These are phyloP conservation scores for Halictus quadricinctus DNA, from an alignment of 2,888 invertebrate species.

Conservation along the genomic window DNA sequence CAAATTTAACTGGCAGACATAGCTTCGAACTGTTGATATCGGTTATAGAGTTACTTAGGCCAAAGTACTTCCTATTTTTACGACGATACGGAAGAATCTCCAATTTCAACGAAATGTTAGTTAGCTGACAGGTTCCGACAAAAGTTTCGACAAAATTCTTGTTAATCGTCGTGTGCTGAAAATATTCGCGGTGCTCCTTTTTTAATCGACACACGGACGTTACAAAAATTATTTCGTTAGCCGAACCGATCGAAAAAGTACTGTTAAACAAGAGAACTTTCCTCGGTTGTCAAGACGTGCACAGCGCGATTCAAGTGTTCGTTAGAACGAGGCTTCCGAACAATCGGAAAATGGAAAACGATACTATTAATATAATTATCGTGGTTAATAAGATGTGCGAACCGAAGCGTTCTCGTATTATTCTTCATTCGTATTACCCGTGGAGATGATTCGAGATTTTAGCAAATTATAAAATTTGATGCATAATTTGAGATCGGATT, in stretches of 20 bases:
- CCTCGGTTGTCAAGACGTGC: conserved; percentile 2
- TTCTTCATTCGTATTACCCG: neutral
- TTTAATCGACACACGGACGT: neutral
- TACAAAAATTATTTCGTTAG: neutral
- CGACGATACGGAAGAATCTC: neutral
- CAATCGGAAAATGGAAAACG: neutral
- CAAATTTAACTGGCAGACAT: conserved; percentile 78
- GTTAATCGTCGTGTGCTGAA: neutral
- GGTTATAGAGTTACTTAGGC: conserved; percentile 74
- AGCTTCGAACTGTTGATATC: conserved; percentile 79
- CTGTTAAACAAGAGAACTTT: neutral
- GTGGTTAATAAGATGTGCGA: neutral
- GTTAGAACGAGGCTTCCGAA: neutral
- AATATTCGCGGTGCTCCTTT: neutral
- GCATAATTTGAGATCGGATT: neutral
- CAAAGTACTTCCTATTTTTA: conserved; percentile 6
- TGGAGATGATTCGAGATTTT: neutral
- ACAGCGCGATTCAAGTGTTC: neutral
- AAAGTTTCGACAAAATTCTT: neutral
- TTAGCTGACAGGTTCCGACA: neutral
- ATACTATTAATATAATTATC: neutral
- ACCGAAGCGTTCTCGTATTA: neutral
- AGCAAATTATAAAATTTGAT: neutral
- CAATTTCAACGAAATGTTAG: neutral
- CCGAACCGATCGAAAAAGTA: no score